Base-by-base conservation (phyloP, 2,797 vertebrate genomes). In the Halcyon chelicuti region DNA sequence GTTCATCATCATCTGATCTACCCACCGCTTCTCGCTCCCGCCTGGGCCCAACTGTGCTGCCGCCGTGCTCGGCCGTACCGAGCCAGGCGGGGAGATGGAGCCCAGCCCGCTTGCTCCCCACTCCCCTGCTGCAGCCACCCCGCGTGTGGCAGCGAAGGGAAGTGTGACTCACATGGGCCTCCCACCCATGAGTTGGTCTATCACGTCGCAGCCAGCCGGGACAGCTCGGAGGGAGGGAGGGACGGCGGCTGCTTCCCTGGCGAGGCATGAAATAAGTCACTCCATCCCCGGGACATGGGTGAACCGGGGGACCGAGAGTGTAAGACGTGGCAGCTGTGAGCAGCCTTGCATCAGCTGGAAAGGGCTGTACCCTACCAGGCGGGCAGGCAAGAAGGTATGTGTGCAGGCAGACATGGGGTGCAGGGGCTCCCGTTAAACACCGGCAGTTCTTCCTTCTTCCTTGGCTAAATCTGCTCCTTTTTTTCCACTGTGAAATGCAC, bases 21-120 rank as follows among this genome's bases (percentile, higher is more conserved):
- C 86, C 46, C 83, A 81, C 92, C 1, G 42, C 73, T 88, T 70
- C 89, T 90, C 2, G 2, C 78, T 91, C 74, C 62, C 0, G 0
- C 66, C 54, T 42, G 78, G 67, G 44, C 68, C 63, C 88, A 44
- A 19, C 46, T 9, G 79, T 49, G 62, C 22, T 1, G 3, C 37
- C 1, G 20, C 71, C 0, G 0, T 6, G 21, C 73, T 44, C 3
- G 3, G 63, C 39, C 5, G 0, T 3, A 35, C 15, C 0, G 2
- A 37, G 47, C 80, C 0, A 0, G 33, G 72, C 0, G 1, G 2
- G 22, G 13, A 74, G 35, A 20, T 7, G n/a, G 42, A 12, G 81
- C 3, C 51, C 35, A 0, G 25, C 46, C 14, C 3, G 2, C 73
- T 33, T 3, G 12, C 65, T 83, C 77, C 84, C 40, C 0, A 0